Conservation (phyloP, 2,888 invertebrate genomes). For the Philereme vetulata region DNA sequence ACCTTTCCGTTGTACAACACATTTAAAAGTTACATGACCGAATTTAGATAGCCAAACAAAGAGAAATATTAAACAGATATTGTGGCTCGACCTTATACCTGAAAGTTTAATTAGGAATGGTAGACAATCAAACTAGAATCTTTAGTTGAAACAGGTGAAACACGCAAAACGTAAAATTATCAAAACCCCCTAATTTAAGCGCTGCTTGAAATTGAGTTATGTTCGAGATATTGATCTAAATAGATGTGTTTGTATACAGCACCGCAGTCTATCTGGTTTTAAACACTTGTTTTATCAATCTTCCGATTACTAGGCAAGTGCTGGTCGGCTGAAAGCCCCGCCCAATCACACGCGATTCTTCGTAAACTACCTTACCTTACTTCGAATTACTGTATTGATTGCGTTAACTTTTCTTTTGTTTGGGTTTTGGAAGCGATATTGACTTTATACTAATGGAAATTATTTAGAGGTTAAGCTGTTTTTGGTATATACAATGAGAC, state of each 20-base stretch:
- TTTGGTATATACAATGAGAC: too few species aligned
- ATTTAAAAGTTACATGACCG: conserved; percentile 21
- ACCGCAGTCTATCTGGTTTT: conserved; percentile 46
- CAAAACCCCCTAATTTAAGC: conserved; percentile 29
- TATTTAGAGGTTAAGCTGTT: too few species aligned
- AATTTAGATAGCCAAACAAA: conserved; percentile 31
- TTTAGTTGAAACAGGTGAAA: conserved; percentile 25
- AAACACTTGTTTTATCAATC: conserved; percentile 61
- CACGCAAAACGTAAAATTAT: conserved; percentile 23
- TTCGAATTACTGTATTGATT: conserved; percentile 19
- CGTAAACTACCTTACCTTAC: conserved; percentile 22
- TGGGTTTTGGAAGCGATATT: background rate
- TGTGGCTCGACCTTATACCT: conserved; percentile 29
- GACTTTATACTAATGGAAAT: too few species aligned
- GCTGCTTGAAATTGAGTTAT: conserved; percentile 46
- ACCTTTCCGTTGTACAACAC: conserved; percentile 12
- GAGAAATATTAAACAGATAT: conserved; percentile 32
- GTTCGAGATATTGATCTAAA: conserved; percentile 48
- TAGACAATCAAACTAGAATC: conserved; percentile 32
- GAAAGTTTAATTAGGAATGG: conserved; percentile 38
- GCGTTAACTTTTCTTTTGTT: background rate
- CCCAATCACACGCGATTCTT: conserved; percentile 53
- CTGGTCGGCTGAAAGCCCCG: conserved; percentile 42
- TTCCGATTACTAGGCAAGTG: conserved; percentile 54
- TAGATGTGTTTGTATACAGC: conserved; percentile 50